A percentile compares a stretch with the other conserved stretches of the same genome.
Evolutionary conservation across 2,888 invertebrate species (phyloP).

Genomic region (Emmelina monodactyla): DNA sequence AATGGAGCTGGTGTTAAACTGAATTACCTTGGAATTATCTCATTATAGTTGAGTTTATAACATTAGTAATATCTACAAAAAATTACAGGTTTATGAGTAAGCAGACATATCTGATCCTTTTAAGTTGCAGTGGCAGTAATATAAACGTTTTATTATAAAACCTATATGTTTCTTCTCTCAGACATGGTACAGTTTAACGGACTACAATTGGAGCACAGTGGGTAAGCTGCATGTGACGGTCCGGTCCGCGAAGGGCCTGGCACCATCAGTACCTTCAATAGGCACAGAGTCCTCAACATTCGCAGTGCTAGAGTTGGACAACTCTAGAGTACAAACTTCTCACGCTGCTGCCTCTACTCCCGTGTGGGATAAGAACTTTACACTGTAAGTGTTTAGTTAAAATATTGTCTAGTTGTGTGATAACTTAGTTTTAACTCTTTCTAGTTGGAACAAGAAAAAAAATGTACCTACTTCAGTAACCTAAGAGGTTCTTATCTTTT

Average conservation of each 20-base stretch:
- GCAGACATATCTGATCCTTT: too few species aligned
- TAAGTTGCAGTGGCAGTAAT: background rate
- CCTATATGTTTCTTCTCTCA: constrained; percentile 16
- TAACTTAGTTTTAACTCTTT: too few species aligned
- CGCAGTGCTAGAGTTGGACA: constrained; percentile 50
- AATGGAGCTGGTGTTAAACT: too few species aligned
- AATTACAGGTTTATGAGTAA: background rate
- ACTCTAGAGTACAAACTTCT: constrained; percentile 46
- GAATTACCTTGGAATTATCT: too few species aligned
- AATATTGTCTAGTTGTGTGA: too few species aligned
- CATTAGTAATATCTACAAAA: too few species aligned
- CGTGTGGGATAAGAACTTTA: constrained; percentile 46
- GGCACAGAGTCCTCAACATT: constrained; percentile 47
- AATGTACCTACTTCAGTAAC: too few species aligned
- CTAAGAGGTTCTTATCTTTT: too few species aligned
- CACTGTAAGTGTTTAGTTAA: constrained; percentile 59
- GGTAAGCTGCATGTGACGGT: constrained; percentile 48
- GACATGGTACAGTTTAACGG: constrained; percentile 47
- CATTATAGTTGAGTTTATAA: too few species aligned
- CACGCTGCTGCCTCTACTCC: constrained; percentile 40
- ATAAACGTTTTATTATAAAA: background rate
- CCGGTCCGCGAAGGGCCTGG: constrained; percentile 37
- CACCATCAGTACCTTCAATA: constrained; percentile 34
- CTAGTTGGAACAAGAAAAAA: too few species aligned
- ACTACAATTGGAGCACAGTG: constrained; percentile 43